These are phyloP conservation scores for Sycophila texana DNA, from an alignment of 2,888 invertebrate genomes.

Conservation along the genomic window DNA sequence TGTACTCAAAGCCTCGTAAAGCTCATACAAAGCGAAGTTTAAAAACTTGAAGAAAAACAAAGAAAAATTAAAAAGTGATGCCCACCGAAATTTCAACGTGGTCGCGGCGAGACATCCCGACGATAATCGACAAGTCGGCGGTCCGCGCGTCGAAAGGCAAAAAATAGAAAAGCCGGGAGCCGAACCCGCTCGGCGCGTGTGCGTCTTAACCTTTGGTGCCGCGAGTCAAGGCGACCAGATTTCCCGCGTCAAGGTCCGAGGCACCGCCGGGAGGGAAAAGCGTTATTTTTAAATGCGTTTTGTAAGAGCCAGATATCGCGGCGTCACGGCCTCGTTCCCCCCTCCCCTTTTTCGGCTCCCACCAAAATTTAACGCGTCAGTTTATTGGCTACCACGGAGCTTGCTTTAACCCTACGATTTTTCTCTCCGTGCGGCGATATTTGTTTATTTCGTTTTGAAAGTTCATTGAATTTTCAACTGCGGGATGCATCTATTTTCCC, in stretches of 20 bases:
- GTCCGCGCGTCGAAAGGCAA: conserved; percentile 16
- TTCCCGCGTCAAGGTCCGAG: conserved; percentile 52
- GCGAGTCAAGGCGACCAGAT: conserved; percentile 54
- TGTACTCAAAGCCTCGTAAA: background rate
- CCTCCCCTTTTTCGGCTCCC: background rate
- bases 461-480: background rate
- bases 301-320: conserved; percentile 54
- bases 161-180: conserved; percentile 44
- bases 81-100: too few relatives aligned
- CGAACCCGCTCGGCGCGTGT: conserved; percentile 11
- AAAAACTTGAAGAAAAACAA: background rate
- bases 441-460: background rate
- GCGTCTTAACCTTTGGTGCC: conserved; percentile 54
- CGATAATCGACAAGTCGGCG: background rate
- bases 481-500: background rate
- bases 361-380: too few relatives aligned
- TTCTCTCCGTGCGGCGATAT: too few relatives aligned
- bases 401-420: too few relatives aligned
- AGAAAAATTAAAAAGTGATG: too few relatives aligned
- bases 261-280: conserved; percentile 30
- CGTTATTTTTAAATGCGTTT: conserved; percentile 57
- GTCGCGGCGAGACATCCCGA: background rate
- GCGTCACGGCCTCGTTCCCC: conserved; percentile 23
- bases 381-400: too few relatives aligned
- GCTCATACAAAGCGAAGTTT: too few relatives aligned